Evolutionary conservation across 2,888 invertebrate species (phyloP), one percentile per base, ranked within the genome.

Genomic region (Eupithecia inturbata): DNA sequence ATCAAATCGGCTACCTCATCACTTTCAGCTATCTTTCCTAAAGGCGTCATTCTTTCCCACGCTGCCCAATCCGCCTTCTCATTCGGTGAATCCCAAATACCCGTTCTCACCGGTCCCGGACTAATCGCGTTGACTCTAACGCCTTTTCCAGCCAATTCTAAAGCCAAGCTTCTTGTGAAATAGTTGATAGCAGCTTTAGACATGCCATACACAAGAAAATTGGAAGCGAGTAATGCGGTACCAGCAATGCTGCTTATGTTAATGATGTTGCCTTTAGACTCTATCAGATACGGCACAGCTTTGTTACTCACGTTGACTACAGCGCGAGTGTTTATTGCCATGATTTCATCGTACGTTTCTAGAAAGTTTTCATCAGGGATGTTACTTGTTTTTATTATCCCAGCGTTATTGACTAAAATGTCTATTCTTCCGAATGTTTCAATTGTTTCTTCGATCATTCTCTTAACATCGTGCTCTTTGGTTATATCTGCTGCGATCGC

Each of bases 111-210:
- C 10, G 86, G 86, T 0, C 86, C 86, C 3, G 86, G 86, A 70
- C 83, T 83, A 9, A 85, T 68, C 26, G 72, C 39, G 60, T 85
- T 86, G 0, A 85, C 84, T 71, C 85, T 75, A 0, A 86, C 84
- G 2, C 85, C 85, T 60, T 82, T 73, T 12, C 74, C 70, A 0
- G 84, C 80, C 9, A 86, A 31, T 53, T 85, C 86, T 70, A 98
- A 89, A n/a, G 85, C 84, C 1, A 79, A 39, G 85, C 97, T 98
- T 83, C 96, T 95, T 0, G 98, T 99, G 78, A 99, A 96, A 85
- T 98, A 98, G 91, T 99, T 96, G 5, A 97, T 83, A 1, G 96
- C 97, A 28, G 97, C 94, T 89, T 97, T 98, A 10, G 96, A 96
- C 92, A 97, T 95, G 67, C 94, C 93, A 83, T 97, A 97, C 0